Evolutionary conservation across 2,888 invertebrate species (phyloP).

Genomic region (Iphiclides podalirius): DNA sequence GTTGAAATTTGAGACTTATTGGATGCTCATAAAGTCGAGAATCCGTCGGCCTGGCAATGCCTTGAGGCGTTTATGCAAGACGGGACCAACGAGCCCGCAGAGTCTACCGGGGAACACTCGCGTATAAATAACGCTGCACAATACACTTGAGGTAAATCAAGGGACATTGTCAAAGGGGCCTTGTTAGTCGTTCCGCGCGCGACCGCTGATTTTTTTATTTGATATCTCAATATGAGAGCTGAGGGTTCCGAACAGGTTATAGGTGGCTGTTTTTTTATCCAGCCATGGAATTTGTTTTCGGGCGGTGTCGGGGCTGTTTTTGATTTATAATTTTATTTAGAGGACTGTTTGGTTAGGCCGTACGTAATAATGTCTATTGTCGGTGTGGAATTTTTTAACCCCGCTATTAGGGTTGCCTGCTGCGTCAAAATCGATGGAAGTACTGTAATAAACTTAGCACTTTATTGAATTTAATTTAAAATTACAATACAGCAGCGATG

Average conservation of each 20-base stretch:
- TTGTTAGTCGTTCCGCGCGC: slow-evolving; percentile 64
- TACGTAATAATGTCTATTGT: slow-evolving; percentile 57
- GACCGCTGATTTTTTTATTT: slow-evolving; percentile 78
- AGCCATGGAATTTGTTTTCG: slow-evolving; percentile 43
- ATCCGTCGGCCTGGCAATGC: slow-evolving; percentile 14
- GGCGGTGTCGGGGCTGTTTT: slow-evolving; percentile 47
- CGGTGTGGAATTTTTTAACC: slow-evolving; percentile 39
- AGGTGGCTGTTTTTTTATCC: slow-evolving; percentile 44
- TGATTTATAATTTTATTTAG: slow-evolving; percentile 73
- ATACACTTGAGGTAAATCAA: slow-evolving; percentile 76
- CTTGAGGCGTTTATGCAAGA: slow-evolving; percentile 31
- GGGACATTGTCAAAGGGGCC: slow-evolving; percentile 70
- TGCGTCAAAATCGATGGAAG: slow-evolving; percentile 11
- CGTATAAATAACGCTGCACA: slow-evolving; percentile 77
- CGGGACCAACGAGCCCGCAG: slow-evolving; percentile 48
- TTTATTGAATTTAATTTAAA: not conserved
- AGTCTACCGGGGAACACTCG: slow-evolving; percentile 57
- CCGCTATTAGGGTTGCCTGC: slow-evolving; percentile 35
- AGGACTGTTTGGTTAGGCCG: slow-evolving; percentile 54
- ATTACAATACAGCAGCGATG: too few species aligned
- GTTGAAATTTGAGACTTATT: slow-evolving; percentile 26
- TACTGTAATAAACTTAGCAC: not conserved
- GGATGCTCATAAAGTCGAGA: slow-evolving; percentile 18
- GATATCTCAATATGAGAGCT: slow-evolving; percentile 78
- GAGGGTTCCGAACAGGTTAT: slow-evolving; percentile 58